Evolutionary conservation across 2,888 invertebrate genomes (phyloP), one percentile per base, ranked within the genome.

Genomic region (Ectobius pallidus): DNA sequence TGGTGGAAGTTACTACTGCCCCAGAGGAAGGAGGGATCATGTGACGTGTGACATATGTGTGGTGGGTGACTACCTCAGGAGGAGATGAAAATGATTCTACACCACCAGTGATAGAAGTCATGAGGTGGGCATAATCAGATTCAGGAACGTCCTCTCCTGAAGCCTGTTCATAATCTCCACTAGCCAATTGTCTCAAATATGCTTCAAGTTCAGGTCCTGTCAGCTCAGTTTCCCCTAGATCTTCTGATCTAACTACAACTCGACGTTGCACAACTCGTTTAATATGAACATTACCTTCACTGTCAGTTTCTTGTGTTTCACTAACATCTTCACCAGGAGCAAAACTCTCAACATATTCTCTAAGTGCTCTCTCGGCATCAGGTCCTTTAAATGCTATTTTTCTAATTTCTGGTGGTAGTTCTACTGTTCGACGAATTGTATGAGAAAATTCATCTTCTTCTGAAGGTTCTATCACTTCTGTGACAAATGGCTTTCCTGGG

Each of bases 341-440:
- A 77, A 87, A 86, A 65, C 83, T 81, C 70, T 84, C 82, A 44
- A 87, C 83, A 75, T 85, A 87, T 69, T 85, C 83, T 74, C 82
- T 80, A 76, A 87, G 78, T 75, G 85, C 84, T 71, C 84, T 80
- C 70, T 87, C 85, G 27, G 86, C 86, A 76, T 86, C 85, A 52
- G 84, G 82, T 14, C 87, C 87, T 72, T 81, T 82, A 77, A 87
- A 87, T 3, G 86, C 86, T 11, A 87, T 81, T 77, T 85, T 85
- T 61, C 82, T 81, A 4, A 87, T 81, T 78, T 87, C 86, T 1
- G 86, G 83, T 18, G 86, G 85, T 75, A 86, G 78, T 78, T 85
- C 84, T 11, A 87, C 84, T 30, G 83, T 82, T 20, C 86, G 80
- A 73, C 85, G 84, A 72, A 86, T 82, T 0, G 84, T 83, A 73